Evolutionary conservation across 2,888 invertebrate genomes (phyloP).

Genomic region (Drosophila pseudotakahashii): DNA sequence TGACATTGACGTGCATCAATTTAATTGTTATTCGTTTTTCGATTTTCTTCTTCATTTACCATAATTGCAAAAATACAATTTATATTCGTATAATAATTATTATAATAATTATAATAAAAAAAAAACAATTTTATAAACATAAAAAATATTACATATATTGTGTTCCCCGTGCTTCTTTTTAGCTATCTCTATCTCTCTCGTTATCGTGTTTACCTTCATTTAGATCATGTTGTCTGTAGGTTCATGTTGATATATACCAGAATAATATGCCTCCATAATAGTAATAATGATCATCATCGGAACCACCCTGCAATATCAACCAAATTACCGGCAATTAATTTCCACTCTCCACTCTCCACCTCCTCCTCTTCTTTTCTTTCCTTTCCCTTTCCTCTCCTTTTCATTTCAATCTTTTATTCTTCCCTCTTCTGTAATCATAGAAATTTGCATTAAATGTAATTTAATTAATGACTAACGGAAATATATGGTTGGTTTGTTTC

Average conservation of each 20-base stretch:
- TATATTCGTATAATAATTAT: conserved; percentile 66
- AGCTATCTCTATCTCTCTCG: conserved; percentile 28
- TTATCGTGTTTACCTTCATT: conserved; percentile 3
- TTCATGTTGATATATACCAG: conserved; percentile 48
- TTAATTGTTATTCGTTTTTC: conserved; percentile 72
- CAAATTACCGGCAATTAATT: too few relatives aligned
- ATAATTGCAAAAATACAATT: conserved; percentile 73
- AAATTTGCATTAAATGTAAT: not conserved
- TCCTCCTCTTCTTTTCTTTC: too few relatives aligned
- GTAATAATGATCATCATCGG: conserved; percentile 35
- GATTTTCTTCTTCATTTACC: conserved; percentile 54
- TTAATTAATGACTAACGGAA: conserved; percentile 54
- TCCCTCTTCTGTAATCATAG: not conserved
- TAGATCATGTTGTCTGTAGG: conserved; percentile 17
- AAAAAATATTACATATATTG: conserved; percentile 72
- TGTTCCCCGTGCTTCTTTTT: conserved; percentile 38
- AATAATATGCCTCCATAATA: conserved; percentile 52
- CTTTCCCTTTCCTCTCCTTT: too few relatives aligned
- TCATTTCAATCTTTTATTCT: too few relatives aligned
- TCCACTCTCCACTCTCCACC: too few relatives aligned
- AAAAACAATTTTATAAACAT: conserved; percentile 73
- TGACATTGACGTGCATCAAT: conserved; percentile 83
- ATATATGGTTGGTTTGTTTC: conserved; percentile 10
- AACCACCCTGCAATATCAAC: conserved; percentile 1
- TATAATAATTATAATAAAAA: conserved; percentile 55